A percentile compares a stretch with the other conserved stretches of the same genome.
Conservation (phyloP, 2,113 vertebrate species). For the Felis catus region F.catus_Fca126_mat1.0 CM031427.1:7633501-7634000, state of each 20-base stretch:
- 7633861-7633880: neutral
- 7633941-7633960: too few relatives aligned
- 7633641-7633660: too few relatives aligned
- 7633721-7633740: neutral
- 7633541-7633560: too few relatives aligned
- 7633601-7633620: too few relatives aligned
- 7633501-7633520: too few relatives aligned
- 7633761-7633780: neutral
- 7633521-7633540: too few relatives aligned
- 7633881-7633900: neutral
- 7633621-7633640: too few relatives aligned
- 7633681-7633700: neutral
- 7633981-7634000: too few relatives aligned
- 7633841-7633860: neutral
- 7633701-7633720: neutral
- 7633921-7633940: neutral
- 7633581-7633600: too few relatives aligned
- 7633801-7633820: neutral
- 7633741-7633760: neutral
- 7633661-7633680: constrained; percentile 4
- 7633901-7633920: neutral
- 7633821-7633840: neutral
- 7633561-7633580: too few relatives aligned
- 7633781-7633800: neutral
- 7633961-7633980: too few relatives aligned